These are phyloP conservation scores for Coptodon bakossiorum DNA, from an alignment of 2,113 vertebrate species.

Conservation along the genomic window DNA sequence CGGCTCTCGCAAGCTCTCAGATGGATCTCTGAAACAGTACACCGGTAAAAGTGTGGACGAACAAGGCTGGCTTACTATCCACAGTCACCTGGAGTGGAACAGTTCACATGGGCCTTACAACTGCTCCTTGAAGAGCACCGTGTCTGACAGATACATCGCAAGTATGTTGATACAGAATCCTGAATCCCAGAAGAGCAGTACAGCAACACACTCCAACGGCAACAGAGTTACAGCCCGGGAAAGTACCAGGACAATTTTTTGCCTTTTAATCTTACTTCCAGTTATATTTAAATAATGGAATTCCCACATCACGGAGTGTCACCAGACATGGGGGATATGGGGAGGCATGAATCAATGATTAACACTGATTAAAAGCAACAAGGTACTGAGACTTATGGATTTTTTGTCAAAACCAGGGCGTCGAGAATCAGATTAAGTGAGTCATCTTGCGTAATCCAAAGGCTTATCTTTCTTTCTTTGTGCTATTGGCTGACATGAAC, in stretches of 20 bases:
- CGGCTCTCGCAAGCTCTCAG: neutral
- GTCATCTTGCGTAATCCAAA: neutral
- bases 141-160: conserved; percentile 13
- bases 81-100: neutral
- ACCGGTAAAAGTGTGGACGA: neutral
- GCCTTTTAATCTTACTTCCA: neutral
- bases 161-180: neutral
- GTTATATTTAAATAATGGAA: neutral
- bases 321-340: neutral
- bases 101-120: neutral
- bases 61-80: conserved; percentile 27
- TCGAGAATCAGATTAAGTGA: neutral
- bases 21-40: neutral
- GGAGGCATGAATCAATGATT: neutral
- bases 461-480: neutral
- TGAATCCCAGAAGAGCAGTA: neutral
- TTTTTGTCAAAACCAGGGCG: neutral
- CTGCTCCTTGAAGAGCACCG: conserved; percentile 35
- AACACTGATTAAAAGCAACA: neutral
- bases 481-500: neutral
- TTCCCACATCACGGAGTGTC: neutral
- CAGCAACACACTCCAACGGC: rapidly evolving
- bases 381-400: neutral
- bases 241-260: neutral
- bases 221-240: neutral